Conservation (phyloP, 2,888 invertebrate species). For the Thelaira solivaga region DNA sequence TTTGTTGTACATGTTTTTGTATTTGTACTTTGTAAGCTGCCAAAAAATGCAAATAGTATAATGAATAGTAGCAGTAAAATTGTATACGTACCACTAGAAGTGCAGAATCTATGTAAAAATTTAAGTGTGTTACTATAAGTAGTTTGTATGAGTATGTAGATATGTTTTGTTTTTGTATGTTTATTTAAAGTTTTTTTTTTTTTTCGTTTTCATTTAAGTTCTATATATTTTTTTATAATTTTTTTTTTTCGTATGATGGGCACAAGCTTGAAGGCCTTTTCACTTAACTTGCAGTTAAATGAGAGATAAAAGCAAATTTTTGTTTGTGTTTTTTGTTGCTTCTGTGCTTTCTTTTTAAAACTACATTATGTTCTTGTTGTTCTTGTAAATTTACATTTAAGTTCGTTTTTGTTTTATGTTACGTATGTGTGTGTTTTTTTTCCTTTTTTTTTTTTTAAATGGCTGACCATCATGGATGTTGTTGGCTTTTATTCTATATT, state of each 20-base stretch:
- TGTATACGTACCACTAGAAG: conserved; percentile 1
- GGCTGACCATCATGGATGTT: conserved; percentile 18
- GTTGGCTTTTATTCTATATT: conserved; percentile 1
- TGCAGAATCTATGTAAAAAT: conserved; percentile 67
- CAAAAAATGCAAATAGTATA: conserved; percentile 66
- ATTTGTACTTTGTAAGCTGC: conserved; percentile 68
- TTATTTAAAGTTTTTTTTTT: conserved; percentile 66
- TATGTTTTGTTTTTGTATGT: conserved; percentile 59
- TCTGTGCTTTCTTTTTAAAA: conserved; percentile 36
- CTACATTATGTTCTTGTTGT: conserved; percentile 22
- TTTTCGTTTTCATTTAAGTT: neutral
- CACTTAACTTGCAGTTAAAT: conserved; percentile 64
- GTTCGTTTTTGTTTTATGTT: conserved; percentile 39
- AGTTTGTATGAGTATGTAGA: conserved; percentile 65
- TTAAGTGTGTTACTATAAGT: conserved; percentile 38
- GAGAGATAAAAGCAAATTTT: conserved; percentile 58
- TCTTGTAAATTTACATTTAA: conserved; percentile 35
- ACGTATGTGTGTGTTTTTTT: neutral
- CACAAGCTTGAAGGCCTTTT: conserved; percentile 63
- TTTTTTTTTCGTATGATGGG: conserved; percentile 24
- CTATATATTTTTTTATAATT: neutral
- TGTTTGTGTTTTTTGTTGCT: conserved; percentile 25
- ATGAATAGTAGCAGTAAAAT: conserved; percentile 12
- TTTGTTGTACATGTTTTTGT: conserved; percentile 55
- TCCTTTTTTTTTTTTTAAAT: neutral